phyloP scores from a whole-genome alignment of 2,888 invertebrate species.

The Trichogramma evanescens region DNA sequence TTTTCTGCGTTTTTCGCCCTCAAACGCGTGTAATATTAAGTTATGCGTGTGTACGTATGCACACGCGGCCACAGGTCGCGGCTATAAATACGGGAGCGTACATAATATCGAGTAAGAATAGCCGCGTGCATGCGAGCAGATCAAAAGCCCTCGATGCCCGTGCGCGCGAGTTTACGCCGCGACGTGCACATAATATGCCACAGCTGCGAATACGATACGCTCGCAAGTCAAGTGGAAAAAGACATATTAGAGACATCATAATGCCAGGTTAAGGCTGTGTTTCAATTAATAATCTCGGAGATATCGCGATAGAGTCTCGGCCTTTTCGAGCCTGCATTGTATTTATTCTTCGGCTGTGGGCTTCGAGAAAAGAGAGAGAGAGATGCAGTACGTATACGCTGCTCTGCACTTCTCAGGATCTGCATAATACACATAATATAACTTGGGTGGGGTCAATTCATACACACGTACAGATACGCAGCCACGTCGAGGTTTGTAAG shows the following conservation, averaged over 20 bases:
- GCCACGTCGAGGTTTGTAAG: background rate
- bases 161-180: too few relatives aligned
- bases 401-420: background rate
- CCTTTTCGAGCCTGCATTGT: slow-evolving; percentile 45
- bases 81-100: background rate
- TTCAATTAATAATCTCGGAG: slow-evolving; percentile 47
- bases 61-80: background rate
- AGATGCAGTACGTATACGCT: background rate
- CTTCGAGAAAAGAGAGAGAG: slow-evolving; percentile 35
- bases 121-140: too few relatives aligned
- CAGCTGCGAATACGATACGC: too few relatives aligned
- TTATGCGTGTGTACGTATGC: background rate
- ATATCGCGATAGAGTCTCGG: slow-evolving; percentile 47
- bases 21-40: background rate
- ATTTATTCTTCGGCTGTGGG: slow-evolving; percentile 29
- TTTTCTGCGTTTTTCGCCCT: slow-evolving; percentile 10
- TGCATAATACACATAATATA: too few relatives aligned
- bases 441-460: slow-evolving; percentile 38
- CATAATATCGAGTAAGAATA: background rate
- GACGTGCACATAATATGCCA: too few relatives aligned
- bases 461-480: too few relatives aligned
- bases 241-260: slow-evolving; percentile 49
- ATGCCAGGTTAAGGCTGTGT: slow-evolving; percentile 46
- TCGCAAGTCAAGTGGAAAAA: slow-evolving; percentile 35
- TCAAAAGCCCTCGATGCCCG: too few relatives aligned